Conservation (phyloP, 1,140 invertebrate species). For the Drosophila malerkotliana region DNA sequence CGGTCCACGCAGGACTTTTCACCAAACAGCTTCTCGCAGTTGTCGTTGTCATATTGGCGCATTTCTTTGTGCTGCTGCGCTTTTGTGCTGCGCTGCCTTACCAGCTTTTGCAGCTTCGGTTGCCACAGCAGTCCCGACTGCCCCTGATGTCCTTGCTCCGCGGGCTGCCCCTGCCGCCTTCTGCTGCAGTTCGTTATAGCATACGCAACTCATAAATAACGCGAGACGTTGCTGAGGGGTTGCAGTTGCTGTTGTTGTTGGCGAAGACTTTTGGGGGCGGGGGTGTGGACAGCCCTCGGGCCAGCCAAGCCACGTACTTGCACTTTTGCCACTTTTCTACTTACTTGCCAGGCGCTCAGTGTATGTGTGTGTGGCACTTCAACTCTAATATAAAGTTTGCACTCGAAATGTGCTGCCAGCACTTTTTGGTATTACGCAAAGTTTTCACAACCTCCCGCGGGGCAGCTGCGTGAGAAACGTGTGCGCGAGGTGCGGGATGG, state of each 20-base stretch:
- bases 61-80: conserved; percentile 66
- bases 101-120: conserved; percentile 3
- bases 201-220: conserved; percentile 81
- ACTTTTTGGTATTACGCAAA: conserved; percentile 82
- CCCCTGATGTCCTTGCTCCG: background rate
- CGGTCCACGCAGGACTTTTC: conserved; percentile 31
- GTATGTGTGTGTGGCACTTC: conserved; percentile 63
- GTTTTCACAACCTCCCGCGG: conserved; percentile 61
- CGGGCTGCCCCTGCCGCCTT: background rate
- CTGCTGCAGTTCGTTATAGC: conserved; percentile 69
- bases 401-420: conserved; percentile 79
- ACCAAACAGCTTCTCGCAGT: conserved; percentile 40
- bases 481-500: conserved; percentile 6
- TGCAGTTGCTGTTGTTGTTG: background rate
- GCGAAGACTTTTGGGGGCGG: background rate
- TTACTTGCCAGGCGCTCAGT: conserved; percentile 53
- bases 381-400: conserved; percentile 82
- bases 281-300: background rate
- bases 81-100: conserved; percentile 42
- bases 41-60: conserved; percentile 68
- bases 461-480: conserved; percentile 40
- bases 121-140: background rate
- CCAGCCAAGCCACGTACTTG: conserved; percentile 68
- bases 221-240: conserved; percentile 21
- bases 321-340: conserved; percentile 72